Conservation (phyloP, 2,888 invertebrate genomes). For the Deilephila elpenor region DNA sequence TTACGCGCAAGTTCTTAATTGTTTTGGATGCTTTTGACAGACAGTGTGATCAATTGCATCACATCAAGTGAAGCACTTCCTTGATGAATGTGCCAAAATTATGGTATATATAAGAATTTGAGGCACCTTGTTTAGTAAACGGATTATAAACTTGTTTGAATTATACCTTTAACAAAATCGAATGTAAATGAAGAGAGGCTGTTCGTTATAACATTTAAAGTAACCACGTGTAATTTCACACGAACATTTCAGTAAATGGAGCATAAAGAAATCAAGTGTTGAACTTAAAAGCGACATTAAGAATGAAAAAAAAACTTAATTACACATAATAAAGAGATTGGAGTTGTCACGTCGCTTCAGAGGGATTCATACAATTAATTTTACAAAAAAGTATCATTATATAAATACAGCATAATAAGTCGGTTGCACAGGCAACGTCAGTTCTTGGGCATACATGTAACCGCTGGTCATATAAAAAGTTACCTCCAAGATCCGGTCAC, state of each 20-base stretch:
- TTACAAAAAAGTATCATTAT: constrained; percentile 21
- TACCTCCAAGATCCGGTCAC: constrained; percentile 77
- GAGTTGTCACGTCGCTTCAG: neutral
- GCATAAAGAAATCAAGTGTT: neutral
- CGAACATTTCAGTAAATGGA: neutral
- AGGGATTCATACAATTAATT: constrained; percentile 11
- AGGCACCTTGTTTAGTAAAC: no score
- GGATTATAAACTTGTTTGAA: no score
- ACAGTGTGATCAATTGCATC: no score
- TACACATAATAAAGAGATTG: constrained; percentile 13
- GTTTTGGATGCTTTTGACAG: no score
- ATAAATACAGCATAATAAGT: constrained; percentile 47
- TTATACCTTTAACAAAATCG: no score
- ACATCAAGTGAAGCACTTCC: no score
- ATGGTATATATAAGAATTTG: no score
- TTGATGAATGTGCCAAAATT: no score
- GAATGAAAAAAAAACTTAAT: neutral
- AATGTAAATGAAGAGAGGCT: neutral
- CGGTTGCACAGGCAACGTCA: constrained; percentile 40
- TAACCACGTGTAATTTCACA: neutral
- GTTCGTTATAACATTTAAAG: neutral
- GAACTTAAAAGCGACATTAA: neutral
- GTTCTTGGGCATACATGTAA: constrained; percentile 75
- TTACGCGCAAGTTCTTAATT: no score
- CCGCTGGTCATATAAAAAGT: constrained; percentile 77